These are phyloP conservation scores for Dromiciops gliroides DNA, from an alignment of 2,113 vertebrate genomes.

Conservation along the genomic window DNA sequence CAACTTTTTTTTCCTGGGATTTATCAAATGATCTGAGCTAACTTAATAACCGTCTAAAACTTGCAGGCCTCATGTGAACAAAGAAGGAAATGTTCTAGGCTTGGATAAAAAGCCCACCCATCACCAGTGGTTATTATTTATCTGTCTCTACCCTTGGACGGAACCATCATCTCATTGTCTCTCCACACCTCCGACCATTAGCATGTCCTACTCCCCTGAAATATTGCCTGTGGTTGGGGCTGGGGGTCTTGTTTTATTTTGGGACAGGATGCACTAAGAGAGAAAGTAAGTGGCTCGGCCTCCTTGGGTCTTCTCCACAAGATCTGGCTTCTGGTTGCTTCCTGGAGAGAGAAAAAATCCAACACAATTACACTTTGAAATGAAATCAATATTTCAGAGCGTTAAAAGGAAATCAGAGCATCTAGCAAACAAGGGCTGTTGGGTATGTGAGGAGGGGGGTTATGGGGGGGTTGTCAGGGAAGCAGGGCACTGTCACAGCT, in stretches of 20 bases:
- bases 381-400: constrained; percentile 10
- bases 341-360: not conserved
- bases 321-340: constrained; percentile 8
- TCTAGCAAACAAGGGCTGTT: not conserved
- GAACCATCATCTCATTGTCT: not conserved
- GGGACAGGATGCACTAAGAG: not conserved
- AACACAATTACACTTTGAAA: constrained; percentile 11
- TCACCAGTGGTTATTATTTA: not conserved
- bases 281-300: not conserved
- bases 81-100: not conserved
- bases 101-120: not conserved
- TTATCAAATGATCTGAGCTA: not conserved
- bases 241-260: not conserved
- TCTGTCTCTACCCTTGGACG: not conserved
- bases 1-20: not conserved
- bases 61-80: not conserved
- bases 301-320: not conserved
- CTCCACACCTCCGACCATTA: not conserved
- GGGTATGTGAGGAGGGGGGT: not conserved
- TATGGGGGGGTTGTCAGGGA: not conserved
- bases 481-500: not conserved
- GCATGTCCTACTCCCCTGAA: not conserved
- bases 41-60: not conserved
- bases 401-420: not conserved
- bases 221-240: not conserved